These are phyloP conservation scores for Scaptomyza graminum DNA, from an alignment of 1,140 invertebrate species.

Conservation along the genomic window DNA sequence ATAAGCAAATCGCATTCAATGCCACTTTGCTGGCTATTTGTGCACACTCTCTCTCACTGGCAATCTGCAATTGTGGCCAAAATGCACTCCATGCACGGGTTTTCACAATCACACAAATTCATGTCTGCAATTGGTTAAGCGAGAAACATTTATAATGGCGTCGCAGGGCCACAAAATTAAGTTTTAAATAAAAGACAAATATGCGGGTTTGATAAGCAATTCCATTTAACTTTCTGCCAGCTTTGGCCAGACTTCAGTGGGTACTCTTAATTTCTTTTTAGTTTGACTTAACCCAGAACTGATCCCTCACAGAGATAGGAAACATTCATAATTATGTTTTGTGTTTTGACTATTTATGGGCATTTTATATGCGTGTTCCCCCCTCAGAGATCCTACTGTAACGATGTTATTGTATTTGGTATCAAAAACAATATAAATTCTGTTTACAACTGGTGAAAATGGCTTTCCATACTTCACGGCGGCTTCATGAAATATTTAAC, in stretches of 20 bases:
- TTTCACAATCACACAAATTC: conserved; percentile 17
- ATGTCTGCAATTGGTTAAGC: conserved; percentile 10
- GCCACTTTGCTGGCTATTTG: conserved; percentile 16
- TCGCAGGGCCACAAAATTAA: no score
- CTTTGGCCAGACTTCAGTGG: background rate
- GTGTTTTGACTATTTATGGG: conserved; percentile 21
- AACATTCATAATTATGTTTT: background rate
- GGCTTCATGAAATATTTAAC: conserved; percentile 77
- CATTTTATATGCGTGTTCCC: conserved; percentile 24
- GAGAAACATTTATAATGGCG: background rate
- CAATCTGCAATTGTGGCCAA: conserved; percentile 39
- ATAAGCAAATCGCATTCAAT: conserved; percentile 56
- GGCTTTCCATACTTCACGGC: conserved; percentile 48
- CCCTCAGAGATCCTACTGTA: conserved; percentile 11
- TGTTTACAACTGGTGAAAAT: background rate
- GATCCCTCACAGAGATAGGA: background rate
- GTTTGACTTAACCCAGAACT: background rate
- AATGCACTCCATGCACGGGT: conserved; percentile 6
- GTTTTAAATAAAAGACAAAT: conserved; percentile 1
- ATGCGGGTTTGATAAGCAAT: background rate
- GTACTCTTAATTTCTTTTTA: background rate
- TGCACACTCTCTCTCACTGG: conserved; percentile 1
- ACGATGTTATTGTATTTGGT: conserved; percentile 22
- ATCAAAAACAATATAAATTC: conserved; percentile 1
- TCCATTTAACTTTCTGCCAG: background rate